A percentile compares a stretch with the other conserved stretches of the same genome.
Conservation (phyloP, 2,797 vertebrate genomes). For the Rousettus madagascariensis region DNA sequence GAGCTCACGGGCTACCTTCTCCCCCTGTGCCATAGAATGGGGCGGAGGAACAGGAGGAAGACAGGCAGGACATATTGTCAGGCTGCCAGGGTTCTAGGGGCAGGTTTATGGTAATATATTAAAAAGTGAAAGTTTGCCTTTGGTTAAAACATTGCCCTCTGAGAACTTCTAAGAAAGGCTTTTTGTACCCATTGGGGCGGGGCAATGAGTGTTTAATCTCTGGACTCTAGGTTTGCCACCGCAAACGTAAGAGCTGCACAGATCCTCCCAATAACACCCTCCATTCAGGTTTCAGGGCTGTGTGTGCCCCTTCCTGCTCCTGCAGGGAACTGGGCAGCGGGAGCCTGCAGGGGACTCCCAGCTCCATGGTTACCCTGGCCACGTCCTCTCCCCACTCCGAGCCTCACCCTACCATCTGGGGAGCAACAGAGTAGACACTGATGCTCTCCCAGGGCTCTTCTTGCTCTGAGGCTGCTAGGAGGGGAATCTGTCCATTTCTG, state of each 20-base stretch:
- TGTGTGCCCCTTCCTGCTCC: not conserved
- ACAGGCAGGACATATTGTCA: not conserved
- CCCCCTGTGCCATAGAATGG: fast-evolving
- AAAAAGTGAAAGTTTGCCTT: not conserved
- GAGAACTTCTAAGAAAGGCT: not conserved
- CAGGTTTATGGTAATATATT: not conserved
- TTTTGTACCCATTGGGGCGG: not conserved
- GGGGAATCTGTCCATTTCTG: not conserved
- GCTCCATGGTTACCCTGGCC: not conserved
- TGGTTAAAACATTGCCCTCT: not conserved
- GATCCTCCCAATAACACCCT: fast-evolving
- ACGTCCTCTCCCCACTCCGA: not conserved
- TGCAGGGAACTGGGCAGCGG: not conserved
- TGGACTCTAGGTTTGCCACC: not conserved
- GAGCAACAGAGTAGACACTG: not conserved
- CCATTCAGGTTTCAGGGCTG: not conserved
- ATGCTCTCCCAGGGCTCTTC: not conserved
- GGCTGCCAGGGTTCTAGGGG: not conserved
- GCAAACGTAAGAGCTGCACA: not conserved
- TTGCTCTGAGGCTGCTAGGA: no score
- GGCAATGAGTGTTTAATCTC: not conserved
- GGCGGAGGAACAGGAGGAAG: not conserved
- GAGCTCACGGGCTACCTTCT: not conserved
- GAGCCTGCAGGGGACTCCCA: fast-evolving
- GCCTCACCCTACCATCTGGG: not conserved